Conservation (phyloP, 2,797 vertebrate genomes). For the Hypotaenidia philippensis region DNA sequence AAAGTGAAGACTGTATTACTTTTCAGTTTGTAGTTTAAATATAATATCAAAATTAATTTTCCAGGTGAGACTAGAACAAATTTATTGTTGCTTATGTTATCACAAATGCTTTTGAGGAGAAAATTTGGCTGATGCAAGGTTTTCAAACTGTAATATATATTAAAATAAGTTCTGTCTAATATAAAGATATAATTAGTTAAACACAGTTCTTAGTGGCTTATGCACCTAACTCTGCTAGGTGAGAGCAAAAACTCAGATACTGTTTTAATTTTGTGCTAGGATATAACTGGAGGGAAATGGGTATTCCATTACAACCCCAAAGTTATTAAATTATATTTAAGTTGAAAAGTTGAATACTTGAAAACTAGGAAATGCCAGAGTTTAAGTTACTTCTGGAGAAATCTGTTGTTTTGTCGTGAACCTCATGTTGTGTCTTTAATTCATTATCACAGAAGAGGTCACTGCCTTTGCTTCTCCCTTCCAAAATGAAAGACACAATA, state of each 20-base stretch:
- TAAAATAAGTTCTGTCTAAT: background rate
- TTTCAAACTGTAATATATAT: background rate
- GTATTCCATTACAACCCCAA: background rate
- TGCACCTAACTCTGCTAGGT: background rate
- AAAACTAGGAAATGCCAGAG: background rate
- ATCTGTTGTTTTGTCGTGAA: background rate
- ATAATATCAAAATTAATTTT: background rate
- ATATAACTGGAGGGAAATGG: background rate
- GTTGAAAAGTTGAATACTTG: background rate
- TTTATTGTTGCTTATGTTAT: background rate
- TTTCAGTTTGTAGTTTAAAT: background rate
- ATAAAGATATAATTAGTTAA: background rate
- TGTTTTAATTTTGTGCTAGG: background rate
- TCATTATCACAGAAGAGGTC: background rate
- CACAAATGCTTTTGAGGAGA: background rate
- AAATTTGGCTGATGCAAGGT: background rate
- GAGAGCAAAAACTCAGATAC: background rate
- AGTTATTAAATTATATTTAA: background rate
- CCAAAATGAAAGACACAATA: background rate
- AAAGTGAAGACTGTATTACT: background rate
- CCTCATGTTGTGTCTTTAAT: background rate
- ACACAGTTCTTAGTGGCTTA: background rate
- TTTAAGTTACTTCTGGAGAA: background rate
- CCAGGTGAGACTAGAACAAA: background rate
- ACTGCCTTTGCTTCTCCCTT: background rate